These are phyloP conservation scores for Meganola albula DNA, from an alignment of 2,888 invertebrate genomes.

Conservation along the genomic window DNA sequence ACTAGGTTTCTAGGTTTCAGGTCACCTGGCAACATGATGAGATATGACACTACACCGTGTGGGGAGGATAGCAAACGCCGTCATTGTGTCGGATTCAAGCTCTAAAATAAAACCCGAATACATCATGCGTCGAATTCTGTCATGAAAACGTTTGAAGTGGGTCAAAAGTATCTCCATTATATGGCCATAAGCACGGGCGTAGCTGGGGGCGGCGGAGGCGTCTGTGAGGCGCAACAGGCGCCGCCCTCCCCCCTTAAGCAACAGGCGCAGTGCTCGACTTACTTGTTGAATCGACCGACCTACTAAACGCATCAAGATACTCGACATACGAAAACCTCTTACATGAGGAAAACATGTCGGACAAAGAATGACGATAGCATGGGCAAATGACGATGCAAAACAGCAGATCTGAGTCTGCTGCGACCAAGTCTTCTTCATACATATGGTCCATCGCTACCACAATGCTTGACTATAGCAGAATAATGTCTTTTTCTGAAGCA, in stretches of 20 bases:
- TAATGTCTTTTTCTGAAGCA: no score
- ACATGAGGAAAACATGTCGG: conserved; percentile 29
- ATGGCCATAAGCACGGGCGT: conserved; percentile 49
- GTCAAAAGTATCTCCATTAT: conserved; percentile 59
- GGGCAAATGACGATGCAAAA: conserved; percentile 14
- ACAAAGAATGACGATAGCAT: conserved; percentile 18
- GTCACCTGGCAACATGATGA: no score
- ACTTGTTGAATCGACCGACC: conserved; percentile 79
- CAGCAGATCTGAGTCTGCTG: no score
- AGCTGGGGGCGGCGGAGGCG: conserved; percentile 62
- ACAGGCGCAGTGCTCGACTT: conserved; percentile 67
- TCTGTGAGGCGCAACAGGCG: conserved; percentile 73
- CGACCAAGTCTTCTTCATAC: no score
- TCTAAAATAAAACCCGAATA: no score
- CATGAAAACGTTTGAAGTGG: conserved; percentile 46
- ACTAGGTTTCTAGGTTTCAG: no score
- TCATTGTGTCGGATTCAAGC: no score
- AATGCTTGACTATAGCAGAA: no score
- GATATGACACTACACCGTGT: no score
- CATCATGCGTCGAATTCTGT: no score
- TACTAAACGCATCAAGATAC: conserved; percentile 68
- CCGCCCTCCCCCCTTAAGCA: conserved; percentile 59
- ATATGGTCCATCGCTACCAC: no score
- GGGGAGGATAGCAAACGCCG: no score
- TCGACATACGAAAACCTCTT: conserved; percentile 44